Evolutionary conservation across 2,888 invertebrate genomes (phyloP), one percentile per base, ranked within the genome.

Genomic region (Molanna angustata): DNA sequence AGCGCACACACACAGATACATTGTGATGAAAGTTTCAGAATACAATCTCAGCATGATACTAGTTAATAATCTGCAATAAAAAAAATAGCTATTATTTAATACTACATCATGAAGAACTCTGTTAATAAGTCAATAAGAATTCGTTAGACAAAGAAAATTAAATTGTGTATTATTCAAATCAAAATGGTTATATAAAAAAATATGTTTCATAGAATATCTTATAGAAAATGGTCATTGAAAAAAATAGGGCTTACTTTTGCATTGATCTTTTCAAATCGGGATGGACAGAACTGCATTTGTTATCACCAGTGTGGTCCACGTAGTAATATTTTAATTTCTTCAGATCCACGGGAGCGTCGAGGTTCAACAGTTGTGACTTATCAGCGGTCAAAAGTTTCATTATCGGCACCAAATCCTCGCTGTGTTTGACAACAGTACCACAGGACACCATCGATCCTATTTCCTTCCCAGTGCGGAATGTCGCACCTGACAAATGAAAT

Each of bases 381-480:
- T 80, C 73, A 0, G 76, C 84, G 0, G 80, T 68, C 2, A 87
- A 67, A 18, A 87, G 73, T 70, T 83, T 84, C 1, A 92, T 77
- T 56, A 94, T 74, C 0, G 94, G 90, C 19, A 79, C 72, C 49
- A 98, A 76, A 74, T 98, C 98, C 16, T 77, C 78, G 14, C 87
- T 83, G 67, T 85, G 85, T 42, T 86, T 82, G 54, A 86, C 81
- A 68, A 94, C 80, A 37, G 95, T 93, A 0, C 97, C 96, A 1
- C 84, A 85, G 14, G 83, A 81, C 1, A 93, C 86, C 84, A 95
- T 93, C 0, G 90, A 84, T 2, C 83, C 74, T 2, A 83, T 74
- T 61, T 82, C 79, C 13, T 83, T 80, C 1, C 87, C 84, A 0
- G 81, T 81, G 49, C 90, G 77, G 35, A 86, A 80, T 0, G 88